phyloP scores from a whole-genome alignment of 2,113 vertebrate genomes.

The Zosterops japonicus region DNA sequence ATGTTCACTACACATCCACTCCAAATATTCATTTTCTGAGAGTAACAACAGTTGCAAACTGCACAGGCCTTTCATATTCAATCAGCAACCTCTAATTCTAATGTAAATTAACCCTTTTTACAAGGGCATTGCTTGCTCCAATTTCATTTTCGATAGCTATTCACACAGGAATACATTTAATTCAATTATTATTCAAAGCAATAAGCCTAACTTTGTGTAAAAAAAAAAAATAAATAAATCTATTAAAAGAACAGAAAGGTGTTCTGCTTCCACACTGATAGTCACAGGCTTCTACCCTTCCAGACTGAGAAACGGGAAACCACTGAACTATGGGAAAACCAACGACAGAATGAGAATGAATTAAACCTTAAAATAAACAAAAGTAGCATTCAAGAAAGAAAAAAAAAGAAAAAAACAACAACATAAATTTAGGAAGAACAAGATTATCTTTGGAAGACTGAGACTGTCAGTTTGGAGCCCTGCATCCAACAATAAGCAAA shows the following conservation, averaged over 20 bases:
- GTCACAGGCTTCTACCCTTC: not conserved
- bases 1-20: not conserved
- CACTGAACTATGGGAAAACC: not conserved
- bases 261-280: not conserved
- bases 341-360: not conserved
- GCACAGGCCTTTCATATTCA: not conserved
- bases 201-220: not conserved
- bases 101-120: not conserved
- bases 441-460: not conserved
- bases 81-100: not conserved
- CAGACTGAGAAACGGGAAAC: not conserved
- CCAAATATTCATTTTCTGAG: not conserved
- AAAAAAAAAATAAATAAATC: not conserved
- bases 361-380: not conserved
- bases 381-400: not conserved
- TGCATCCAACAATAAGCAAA: not conserved
- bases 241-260: not conserved
- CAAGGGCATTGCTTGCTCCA: not conserved
- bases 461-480: not conserved
- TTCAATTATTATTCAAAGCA: not conserved
- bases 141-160: not conserved
- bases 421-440: not conserved
- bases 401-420: not conserved
- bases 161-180: not conserved
- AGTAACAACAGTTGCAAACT: not conserved